Evolutionary conservation across 2,797 vertebrate genomes (phyloP), one percentile per base, ranked within the genome.

Genomic region (Acipenser ruthenus): DNA sequence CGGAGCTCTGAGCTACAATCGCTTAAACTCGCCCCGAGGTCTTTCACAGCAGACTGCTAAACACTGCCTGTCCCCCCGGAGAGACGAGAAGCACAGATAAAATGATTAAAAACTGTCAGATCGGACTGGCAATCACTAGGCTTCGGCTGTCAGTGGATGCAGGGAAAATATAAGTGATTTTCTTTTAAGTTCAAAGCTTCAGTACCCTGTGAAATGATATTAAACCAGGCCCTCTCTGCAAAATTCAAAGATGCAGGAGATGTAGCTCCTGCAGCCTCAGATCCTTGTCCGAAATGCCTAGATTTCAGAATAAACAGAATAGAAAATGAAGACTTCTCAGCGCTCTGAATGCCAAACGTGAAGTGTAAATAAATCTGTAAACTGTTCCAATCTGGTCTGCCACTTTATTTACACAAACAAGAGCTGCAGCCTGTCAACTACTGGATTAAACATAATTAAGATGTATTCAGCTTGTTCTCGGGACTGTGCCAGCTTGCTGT

Each of bases 101-200:
- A 95, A 96, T 96, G 93, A 98, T 98, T 96, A 98, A 98, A 95
- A 91, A 93, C 84, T 88, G 87, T 88, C 87, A 87, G 89, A 89
- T 88, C 90, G 91, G 91, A 92, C 91, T 93, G 93, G 93, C 93
- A 95, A 94, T 91, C 92, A 91, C 87, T 92, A 81, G 87, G 80
- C 83, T 82, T 48, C 49, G 82, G 84, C 87, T 89, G 86, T 85
- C 88, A 88, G 84, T 76, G 62, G 67, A 74, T 85, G 85, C 85
- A 88, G 87, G 85, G 86, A 84, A 86, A 87, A 87, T 87, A 82
- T 86, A 79, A 74, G 84, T 80, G 81, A 88, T 86, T 84, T 84
- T 74, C 70, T 77, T 75, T 75, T 67, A 68, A 58, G 65, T 73
- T 72, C 64, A 68, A 71, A 72, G 81, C 68, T 71, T 79, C 77